phyloP scores from a whole-genome alignment of 2,888 invertebrate genomes.

The Synanthedon andrenaeformis region DNA sequence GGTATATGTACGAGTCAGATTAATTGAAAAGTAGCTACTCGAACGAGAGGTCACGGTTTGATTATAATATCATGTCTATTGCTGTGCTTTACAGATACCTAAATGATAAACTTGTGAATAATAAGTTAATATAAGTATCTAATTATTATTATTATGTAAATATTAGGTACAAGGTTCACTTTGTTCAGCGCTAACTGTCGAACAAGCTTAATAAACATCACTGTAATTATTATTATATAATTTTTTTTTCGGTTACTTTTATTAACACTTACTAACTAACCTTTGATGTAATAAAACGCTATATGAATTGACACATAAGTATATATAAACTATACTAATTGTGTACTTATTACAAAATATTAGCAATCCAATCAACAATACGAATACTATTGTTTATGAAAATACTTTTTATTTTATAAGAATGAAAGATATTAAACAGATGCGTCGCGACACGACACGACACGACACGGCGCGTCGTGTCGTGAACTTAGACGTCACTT shows the following conservation, averaged over 20 bases:
- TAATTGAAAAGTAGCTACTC: constrained; percentile 6
- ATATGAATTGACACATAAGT: constrained; percentile 73
- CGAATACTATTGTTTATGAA: constrained; percentile 65
- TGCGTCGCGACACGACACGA: constrained; percentile 8
- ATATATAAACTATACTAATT: constrained; percentile 70
- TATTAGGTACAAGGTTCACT: neutral
- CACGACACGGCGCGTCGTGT: constrained; percentile 12
- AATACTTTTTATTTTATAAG: constrained; percentile 57
- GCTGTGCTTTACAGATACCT: constrained; percentile 7
- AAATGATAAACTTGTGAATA: constrained; percentile 5
- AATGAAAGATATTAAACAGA: constrained; percentile 40
- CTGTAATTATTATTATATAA: constrained; percentile 24
- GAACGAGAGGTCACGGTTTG: constrained; percentile 6
- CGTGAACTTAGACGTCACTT: constrained; percentile 18
- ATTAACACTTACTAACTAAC: constrained; percentile 68
- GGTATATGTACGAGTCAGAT: too few species aligned
- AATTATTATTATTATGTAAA: too few species aligned
- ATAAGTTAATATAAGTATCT: too few species aligned
- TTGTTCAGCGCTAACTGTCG: neutral
- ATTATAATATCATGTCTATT: constrained; percentile 7
- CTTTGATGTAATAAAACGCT: constrained; percentile 69
- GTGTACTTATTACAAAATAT: constrained; percentile 65
- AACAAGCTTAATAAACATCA: constrained; percentile 37
- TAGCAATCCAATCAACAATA: constrained; percentile 66
- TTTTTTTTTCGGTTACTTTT: constrained; percentile 41